phyloP scores from a whole-genome alignment of 2,797 vertebrate genomes.

The Danio jaintianensis region DNA sequence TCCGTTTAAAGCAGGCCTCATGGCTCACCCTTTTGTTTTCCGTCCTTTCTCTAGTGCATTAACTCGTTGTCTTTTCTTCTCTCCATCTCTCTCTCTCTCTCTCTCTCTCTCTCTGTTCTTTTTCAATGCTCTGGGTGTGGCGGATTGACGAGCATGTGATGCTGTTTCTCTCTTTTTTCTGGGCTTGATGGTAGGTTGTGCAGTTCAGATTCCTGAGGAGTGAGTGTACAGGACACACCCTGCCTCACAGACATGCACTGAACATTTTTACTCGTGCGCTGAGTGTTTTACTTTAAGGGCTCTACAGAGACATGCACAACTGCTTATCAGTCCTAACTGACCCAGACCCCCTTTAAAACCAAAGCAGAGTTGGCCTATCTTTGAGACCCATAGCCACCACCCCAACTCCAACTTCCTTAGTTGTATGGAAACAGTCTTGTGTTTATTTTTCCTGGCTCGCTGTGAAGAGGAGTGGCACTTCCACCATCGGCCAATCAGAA shows the following conservation, averaged over 20 bases:
- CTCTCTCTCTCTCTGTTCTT: slow-evolving; percentile 15
- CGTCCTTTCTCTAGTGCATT: background rate
- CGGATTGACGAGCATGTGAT: slow-evolving; percentile 11
- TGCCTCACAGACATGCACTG: slow-evolving; percentile 55
- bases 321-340: background rate
- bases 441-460: slow-evolving; percentile 69
- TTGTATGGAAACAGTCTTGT: slow-evolving; percentile 53
- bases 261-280: background rate
- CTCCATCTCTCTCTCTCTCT: background rate
- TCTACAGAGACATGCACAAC: background rate
- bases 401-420: slow-evolving; percentile 56
- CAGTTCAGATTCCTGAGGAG: slow-evolving; percentile 77
- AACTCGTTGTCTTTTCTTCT: background rate
- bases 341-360: slow-evolving; percentile 8
- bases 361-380: slow-evolving; percentile 15
- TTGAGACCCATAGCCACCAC: slow-evolving; percentile 19
- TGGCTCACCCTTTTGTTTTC: slow-evolving; percentile 34
- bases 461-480: slow-evolving; percentile 57
- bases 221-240: slow-evolving; percentile 77
- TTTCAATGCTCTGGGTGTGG: slow-evolving; percentile 36
- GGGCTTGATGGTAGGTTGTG: slow-evolving; percentile 53
- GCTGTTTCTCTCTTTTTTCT: slow-evolving; percentile 41
- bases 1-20: background rate
- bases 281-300: background rate
- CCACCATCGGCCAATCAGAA: slow-evolving; percentile 66